Evolutionary conservation across 2,888 invertebrate species (phyloP).

Genomic region (Mayetiola destructor): DNA sequence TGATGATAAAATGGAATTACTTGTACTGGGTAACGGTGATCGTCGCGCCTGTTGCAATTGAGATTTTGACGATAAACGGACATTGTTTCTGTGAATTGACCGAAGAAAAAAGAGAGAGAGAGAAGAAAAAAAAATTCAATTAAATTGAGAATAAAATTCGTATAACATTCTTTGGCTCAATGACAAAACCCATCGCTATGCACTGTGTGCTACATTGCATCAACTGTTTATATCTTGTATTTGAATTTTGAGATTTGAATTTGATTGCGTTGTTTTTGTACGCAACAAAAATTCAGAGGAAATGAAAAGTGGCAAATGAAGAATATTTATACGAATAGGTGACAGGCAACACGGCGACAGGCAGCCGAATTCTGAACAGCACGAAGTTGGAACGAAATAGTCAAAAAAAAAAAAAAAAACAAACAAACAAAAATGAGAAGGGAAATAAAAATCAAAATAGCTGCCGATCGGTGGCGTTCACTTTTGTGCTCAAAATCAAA

Average conservation of each 20-base stretch:
- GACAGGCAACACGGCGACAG: no score
- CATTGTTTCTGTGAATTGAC: background rate
- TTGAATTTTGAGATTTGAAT: no score
- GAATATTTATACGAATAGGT: no score
- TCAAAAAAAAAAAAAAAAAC: conserved; percentile 7
- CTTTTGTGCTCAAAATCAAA: no score
- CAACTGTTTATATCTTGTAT: no score
- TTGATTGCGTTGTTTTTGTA: no score
- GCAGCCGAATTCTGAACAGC: no score
- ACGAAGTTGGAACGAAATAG: background rate
- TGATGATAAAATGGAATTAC: conserved; percentile 2
- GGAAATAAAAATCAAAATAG: no score
- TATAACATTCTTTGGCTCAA: background rate
- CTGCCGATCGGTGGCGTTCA: no score
- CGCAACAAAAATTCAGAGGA: no score
- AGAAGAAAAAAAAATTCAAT: background rate
- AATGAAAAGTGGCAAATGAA: no score
- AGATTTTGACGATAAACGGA: background rate
- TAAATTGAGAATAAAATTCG: background rate
- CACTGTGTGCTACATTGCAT: background rate
- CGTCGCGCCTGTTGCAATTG: conserved; percentile 2
- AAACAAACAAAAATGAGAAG: no score
- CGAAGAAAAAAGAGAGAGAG: background rate
- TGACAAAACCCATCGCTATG: background rate
- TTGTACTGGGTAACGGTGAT: conserved; percentile 2